Evolutionary conservation across 2,113 vertebrate species (phyloP).

Genomic region (Barbus barbus): DNA sequence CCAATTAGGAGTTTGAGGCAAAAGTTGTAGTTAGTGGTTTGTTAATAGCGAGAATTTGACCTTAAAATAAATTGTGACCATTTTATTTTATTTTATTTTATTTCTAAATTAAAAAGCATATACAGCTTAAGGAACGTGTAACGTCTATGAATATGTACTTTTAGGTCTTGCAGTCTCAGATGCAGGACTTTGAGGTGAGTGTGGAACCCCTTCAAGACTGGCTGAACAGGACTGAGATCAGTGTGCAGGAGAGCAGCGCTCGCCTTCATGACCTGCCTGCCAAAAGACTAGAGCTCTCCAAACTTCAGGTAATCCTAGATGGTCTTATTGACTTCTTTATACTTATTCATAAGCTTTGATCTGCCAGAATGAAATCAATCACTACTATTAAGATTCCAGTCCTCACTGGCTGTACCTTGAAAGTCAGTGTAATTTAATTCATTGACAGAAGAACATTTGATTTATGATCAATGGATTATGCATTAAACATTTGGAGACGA

Average conservation of each 20-base stretch:
- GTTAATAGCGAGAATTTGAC: no score
- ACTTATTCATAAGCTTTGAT: neutral
- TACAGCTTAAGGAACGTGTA: neutral
- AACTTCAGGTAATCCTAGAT: conserved; percentile 84
- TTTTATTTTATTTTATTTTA: neutral
- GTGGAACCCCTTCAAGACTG: conserved; percentile 90
- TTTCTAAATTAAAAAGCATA: neutral
- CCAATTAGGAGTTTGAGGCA: no score
- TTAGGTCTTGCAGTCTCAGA: conserved; percentile 90
- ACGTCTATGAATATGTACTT: neutral
- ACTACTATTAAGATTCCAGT: neutral
- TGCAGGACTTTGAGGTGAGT: conserved; percentile 92
- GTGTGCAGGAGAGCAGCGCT: conserved; percentile 84
- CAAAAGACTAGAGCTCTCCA: conserved; percentile 90
- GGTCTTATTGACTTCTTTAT: neutral
- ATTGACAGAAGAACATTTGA: neutral
- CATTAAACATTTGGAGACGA: neutral
- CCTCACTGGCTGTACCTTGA: neutral
- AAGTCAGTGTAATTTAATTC: neutral
- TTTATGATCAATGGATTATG: neutral
- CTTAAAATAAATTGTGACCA: no score
- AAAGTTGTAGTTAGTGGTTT: no score
- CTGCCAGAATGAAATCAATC: neutral
- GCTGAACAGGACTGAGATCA: conserved; percentile 84
- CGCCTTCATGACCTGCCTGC: conserved; percentile 88